A percentile compares a stretch with the other conserved stretches of the same genome.
Conservation (phyloP, 2,888 invertebrate genomes). For the Bhutanitis thaidina region DNA sequence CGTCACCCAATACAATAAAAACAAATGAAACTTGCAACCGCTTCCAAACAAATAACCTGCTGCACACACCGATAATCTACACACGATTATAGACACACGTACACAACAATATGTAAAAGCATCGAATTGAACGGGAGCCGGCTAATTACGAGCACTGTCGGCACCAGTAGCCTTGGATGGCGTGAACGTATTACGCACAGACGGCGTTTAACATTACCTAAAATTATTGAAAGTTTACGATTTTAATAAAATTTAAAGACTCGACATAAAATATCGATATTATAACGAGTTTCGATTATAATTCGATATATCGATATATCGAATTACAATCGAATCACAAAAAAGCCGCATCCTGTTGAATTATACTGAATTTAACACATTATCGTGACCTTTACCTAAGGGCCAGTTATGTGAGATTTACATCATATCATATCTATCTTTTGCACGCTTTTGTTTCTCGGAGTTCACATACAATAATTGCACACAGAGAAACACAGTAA, state of each 20-base stretch:
- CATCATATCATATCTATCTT: too few relatives aligned
- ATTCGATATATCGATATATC: too few relatives aligned
- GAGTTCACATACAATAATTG: too few relatives aligned
- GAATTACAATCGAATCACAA: too few relatives aligned
- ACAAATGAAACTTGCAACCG: too few relatives aligned
- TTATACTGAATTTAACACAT: too few relatives aligned
- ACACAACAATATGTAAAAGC: background rate
- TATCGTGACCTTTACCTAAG: too few relatives aligned
- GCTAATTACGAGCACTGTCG: slow-evolving; percentile 14
- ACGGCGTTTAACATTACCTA: slow-evolving; percentile 37
- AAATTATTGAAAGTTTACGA: slow-evolving; percentile 20
- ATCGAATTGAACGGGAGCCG: slow-evolving; percentile 17
- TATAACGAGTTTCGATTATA: background rate
- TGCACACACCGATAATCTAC: background rate
- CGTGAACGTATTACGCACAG: background rate
- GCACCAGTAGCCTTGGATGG: slow-evolving; percentile 20
- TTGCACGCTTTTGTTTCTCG: too few relatives aligned
- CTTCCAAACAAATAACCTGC: background rate
- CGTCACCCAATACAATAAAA: too few relatives aligned
- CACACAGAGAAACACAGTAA: too few relatives aligned
- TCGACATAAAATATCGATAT: slow-evolving; percentile 4
- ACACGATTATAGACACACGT: background rate
- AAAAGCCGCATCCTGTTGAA: too few relatives aligned
- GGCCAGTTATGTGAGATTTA: too few relatives aligned
- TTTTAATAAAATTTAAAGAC: slow-evolving; percentile 4